phyloP scores from a whole-genome alignment of 2,113 vertebrate species.

The Ciconia stormi region DNA sequence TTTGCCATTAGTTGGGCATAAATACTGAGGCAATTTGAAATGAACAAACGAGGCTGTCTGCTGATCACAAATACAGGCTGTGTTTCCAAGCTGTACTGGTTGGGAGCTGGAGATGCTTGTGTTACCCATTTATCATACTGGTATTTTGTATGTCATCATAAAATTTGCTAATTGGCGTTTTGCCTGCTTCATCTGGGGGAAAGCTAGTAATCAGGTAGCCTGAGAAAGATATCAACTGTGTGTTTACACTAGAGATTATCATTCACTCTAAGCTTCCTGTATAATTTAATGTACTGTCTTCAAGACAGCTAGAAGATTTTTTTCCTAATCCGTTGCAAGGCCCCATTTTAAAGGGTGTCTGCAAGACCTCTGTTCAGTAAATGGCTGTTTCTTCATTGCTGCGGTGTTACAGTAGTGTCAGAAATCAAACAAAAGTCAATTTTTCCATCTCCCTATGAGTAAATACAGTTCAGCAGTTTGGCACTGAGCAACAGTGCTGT shows the following conservation, averaged over 20 bases:
- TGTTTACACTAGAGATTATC: background rate
- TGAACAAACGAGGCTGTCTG: background rate
- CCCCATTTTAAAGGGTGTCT: background rate
- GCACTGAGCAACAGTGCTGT: background rate
- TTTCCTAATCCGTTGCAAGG: background rate
- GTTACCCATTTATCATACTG: background rate
- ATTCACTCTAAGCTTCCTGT: background rate
- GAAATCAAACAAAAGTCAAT: background rate
- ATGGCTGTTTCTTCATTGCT: background rate
- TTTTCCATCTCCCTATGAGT: background rate
- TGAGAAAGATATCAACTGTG: background rate
- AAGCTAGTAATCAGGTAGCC: background rate
- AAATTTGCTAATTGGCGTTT: background rate
- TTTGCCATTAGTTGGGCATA: background rate
- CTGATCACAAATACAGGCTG: accelerated
- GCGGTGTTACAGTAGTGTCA: background rate
- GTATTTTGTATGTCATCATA: background rate
- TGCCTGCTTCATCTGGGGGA: background rate
- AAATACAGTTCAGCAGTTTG: background rate
- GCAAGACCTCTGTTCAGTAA: background rate
- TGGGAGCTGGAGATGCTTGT: background rate
- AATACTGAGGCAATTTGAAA: background rate
- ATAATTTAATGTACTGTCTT: background rate
- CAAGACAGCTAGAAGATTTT: background rate
- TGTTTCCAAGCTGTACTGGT: background rate